Evolutionary conservation across 2,888 invertebrate species (phyloP), one percentile per base, ranked within the genome.

Genomic region (Ptychoptera contaminata): DNA sequence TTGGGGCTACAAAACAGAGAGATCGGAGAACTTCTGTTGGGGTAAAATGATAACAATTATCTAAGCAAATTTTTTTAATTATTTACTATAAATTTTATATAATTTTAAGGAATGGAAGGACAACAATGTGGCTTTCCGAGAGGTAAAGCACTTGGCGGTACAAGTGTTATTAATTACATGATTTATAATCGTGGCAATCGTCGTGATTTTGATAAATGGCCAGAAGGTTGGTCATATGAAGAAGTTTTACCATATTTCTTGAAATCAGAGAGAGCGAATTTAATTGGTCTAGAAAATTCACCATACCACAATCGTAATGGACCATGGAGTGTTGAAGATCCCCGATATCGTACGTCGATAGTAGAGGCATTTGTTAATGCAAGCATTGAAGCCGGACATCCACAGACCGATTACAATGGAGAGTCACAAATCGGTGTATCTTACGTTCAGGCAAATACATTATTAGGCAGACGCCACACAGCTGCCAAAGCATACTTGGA

Each of bases 1-100:
- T 56, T 84, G 84, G 84, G 74, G 69, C 49, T 85, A 82, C 59
- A 74, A 75, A 58, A 82, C 83, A 0, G 75, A 77, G n/a, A n/a
- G n/a, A n/a, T n/a, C n/a, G n/a, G n/a, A n/a, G n/a, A n/a, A n/a
- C n/a, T n/a, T n/a, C n/a, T n/a, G n/a, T n/a, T n/a, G n/a, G n/a
- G n/a, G n/a, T n/a, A n/a, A n/a, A n/a, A n/a, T n/a, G n/a, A n/a
- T n/a, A n/a, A n/a, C n/a, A n/a, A n/a, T n/a, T n/a, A n/a, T n/a
- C n/a, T n/a, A n/a, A n/a, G n/a, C n/a, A n/a, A n/a, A n/a, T n/a
- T n/a, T n/a, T n/a, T n/a, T n/a, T n/a, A n/a, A n/a, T n/a, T n/a
- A n/a, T n/a, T n/a, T n/a, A n/a, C n/a, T n/a, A n/a, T n/a, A n/a
- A n/a, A n/a, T n/a, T n/a, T n/a, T n/a, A n/a, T n/a, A n/a, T n/a